Conservation (phyloP, 2,113 vertebrate species). For the Coracopsis vasa region DNA sequence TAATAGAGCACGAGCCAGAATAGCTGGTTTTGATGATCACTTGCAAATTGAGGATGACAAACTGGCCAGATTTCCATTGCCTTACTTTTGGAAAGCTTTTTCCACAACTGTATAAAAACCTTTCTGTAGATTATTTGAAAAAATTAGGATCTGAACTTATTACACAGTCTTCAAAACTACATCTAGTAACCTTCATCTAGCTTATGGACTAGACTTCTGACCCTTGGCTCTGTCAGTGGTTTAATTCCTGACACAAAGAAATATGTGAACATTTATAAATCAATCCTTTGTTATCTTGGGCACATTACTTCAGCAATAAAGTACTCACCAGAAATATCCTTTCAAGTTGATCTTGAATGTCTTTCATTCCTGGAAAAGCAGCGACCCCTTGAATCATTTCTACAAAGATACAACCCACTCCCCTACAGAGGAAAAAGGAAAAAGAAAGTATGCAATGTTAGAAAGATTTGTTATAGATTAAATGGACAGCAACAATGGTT, state of each 20-base stretch:
- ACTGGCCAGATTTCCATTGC: neutral
- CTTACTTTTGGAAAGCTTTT: neutral
- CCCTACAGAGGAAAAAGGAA: constrained; percentile 76
- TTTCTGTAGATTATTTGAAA: neutral
- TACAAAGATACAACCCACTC: constrained; percentile 96
- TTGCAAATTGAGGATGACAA: neutral
- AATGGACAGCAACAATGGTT: neutral
- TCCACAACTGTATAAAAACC: neutral
- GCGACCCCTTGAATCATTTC: constrained; percentile 99
- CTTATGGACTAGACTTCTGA: neutral
- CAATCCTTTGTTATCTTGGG: neutral
- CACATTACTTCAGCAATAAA: neutral
- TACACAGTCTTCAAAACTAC: neutral
- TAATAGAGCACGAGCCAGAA: neutral
- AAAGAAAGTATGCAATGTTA: neutral
- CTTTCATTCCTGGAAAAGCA: constrained; percentile 98
- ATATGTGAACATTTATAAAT: neutral
- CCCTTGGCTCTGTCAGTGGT: neutral
- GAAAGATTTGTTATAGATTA: neutral
- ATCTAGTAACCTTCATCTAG: neutral
- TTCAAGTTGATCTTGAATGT: constrained; percentile 97
- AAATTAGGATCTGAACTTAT: neutral
- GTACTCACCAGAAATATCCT: constrained; percentile 96
- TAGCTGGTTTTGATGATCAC: neutral
- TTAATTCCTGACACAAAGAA: neutral